phyloP scores from a whole-genome alignment of 2,888 invertebrate species.

The Fragum whitleyi region DNA sequence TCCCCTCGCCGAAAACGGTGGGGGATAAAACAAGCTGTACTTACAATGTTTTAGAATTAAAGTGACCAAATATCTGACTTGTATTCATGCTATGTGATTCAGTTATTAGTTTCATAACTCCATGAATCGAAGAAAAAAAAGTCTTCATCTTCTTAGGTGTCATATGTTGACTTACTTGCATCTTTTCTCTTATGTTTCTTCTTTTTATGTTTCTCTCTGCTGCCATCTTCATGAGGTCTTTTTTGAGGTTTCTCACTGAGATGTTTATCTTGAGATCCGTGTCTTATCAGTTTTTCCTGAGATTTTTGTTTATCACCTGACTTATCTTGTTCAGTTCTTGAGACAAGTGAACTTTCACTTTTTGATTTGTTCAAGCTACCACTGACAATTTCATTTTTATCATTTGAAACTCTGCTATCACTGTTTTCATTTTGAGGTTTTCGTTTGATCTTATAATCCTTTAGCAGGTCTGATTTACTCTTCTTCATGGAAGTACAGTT shows the following conservation, averaged over 20 bases:
- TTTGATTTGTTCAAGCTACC: constrained; percentile 4
- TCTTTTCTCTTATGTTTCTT: constrained; percentile 76
- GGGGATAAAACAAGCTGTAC: no score
- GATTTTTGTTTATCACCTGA: constrained; percentile 14
- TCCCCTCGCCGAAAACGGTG: no score
- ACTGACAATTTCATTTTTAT: neutral
- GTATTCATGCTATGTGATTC: no score
- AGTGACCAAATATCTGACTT: no score
- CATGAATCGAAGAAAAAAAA: no score
- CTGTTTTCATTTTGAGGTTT: constrained; percentile 16
- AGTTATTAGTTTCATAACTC: no score
- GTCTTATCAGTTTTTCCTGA: neutral
- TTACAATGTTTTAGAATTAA: no score
- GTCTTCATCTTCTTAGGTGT: no score
- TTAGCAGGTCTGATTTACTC: constrained; percentile 44
- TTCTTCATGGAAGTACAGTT: constrained; percentile 16
- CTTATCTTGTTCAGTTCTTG: neutral
- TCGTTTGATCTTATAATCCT: constrained; percentile 55
- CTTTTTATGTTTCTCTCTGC: constrained; percentile 53
- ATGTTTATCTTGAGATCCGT: constrained; percentile 14
- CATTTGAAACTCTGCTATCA: constrained; percentile 1
- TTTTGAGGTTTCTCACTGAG: constrained; percentile 27
- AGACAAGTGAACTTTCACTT: constrained; percentile 3
- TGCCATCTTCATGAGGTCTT: constrained; percentile 34
- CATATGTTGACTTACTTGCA: constrained; percentile 78